Conservation (phyloP, 1,140 invertebrate genomes). For the Trichoplusia ni region DNA sequence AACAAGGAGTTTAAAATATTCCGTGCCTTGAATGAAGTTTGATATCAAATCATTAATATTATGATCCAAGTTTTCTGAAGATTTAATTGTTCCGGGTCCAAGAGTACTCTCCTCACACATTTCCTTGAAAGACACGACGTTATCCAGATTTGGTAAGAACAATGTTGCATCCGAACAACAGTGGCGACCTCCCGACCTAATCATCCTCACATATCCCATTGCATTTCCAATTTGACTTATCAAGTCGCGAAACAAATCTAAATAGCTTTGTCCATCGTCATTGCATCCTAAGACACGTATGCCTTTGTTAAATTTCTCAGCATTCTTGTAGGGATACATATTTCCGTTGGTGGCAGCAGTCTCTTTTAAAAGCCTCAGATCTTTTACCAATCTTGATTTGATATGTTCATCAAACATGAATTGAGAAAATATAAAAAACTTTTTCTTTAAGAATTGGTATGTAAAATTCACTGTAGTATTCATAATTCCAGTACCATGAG, state of each 20-base stretch:
- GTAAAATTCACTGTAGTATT: slow-evolving; percentile 98
- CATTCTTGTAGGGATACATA: slow-evolving; percentile 92
- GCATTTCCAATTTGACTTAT: slow-evolving; percentile 98
- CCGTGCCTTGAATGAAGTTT: slow-evolving; percentile 96
- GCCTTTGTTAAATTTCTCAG: slow-evolving; percentile 96
- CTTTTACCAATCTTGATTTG: slow-evolving; percentile 96
- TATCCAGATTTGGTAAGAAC: slow-evolving; percentile 93
- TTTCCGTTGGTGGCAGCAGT: slow-evolving; percentile 81
- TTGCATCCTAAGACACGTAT: slow-evolving; percentile 95
- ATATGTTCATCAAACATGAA: slow-evolving; percentile 99
- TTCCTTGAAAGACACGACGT: slow-evolving; percentile 85
- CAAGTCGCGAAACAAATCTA: slow-evolving; percentile 96
- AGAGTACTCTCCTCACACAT: slow-evolving; percentile 83
- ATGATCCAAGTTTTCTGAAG: slow-evolving; percentile 88
- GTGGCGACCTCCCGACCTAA: slow-evolving; percentile 96
- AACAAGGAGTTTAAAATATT: slow-evolving; percentile 97
- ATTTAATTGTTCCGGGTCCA: slow-evolving; percentile 83
- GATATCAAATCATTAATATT: slow-evolving; percentile 90
- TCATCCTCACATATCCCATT: slow-evolving; percentile 97
- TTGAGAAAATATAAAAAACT: slow-evolving; percentile 97
- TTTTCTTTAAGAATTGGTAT: slow-evolving; percentile 97
- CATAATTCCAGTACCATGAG: slow-evolving; percentile 98
- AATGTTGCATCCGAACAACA: slow-evolving; percentile 95
- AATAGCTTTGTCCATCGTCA: slow-evolving; percentile 91
- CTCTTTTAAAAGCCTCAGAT: slow-evolving; percentile 89